Conservation (phyloP, 2,797 vertebrate genomes). For the Meriones psammophilus region DNA sequence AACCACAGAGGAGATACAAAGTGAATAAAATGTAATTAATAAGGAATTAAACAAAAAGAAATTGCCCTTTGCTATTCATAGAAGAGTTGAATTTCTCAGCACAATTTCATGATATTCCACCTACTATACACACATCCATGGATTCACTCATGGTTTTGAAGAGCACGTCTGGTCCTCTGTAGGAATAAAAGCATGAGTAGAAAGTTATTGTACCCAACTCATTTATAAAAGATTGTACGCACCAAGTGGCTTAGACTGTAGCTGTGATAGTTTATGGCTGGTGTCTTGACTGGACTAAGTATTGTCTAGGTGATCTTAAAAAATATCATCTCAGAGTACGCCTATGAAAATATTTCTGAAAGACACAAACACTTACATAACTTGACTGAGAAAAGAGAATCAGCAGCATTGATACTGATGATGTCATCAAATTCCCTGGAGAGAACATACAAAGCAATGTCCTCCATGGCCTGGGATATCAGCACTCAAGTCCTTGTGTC, state of each 20-base stretch:
- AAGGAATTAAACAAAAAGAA: no score
- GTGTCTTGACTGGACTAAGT: background rate
- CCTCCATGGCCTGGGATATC: background rate
- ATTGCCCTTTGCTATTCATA: background rate
- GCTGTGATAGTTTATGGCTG: background rate
- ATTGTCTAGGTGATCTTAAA: background rate
- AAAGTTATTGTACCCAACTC: conserved; percentile 55
- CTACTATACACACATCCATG: background rate
- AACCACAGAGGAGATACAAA: no score
- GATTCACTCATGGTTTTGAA: background rate
- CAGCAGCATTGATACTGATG: background rate
- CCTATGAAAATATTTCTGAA: background rate
- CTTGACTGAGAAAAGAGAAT: background rate
- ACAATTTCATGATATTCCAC: background rate
- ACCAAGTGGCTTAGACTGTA: background rate
- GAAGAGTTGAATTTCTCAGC: background rate
- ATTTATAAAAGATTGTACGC: background rate
- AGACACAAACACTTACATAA: background rate
- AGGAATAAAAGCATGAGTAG: background rate
- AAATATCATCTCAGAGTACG: background rate
- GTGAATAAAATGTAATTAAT: no score
- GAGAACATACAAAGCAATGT: background rate
- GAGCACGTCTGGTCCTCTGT: background rate
- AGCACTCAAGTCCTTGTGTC: no score
- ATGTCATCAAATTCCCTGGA: no score